phyloP scores from a whole-genome alignment of 2,888 invertebrate genomes.

The Eristalis pertinax region DNA sequence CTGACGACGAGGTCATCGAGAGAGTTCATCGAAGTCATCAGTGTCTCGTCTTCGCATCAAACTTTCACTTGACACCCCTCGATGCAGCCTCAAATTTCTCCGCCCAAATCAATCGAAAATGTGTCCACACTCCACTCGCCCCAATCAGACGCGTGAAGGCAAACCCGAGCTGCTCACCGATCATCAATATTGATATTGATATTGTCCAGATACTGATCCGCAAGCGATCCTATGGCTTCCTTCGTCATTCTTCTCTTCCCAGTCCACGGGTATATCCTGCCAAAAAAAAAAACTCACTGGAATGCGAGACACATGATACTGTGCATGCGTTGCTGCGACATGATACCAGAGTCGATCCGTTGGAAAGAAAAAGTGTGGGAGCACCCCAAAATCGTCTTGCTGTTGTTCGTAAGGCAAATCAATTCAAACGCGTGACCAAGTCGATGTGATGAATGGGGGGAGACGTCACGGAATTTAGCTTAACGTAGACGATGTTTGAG shows the following conservation, averaged over 20 bases:
- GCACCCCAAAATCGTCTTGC: neutral
- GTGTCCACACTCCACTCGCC: too few species aligned
- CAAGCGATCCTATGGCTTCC: conserved; percentile 54
- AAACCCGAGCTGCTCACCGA: conserved; percentile 42
- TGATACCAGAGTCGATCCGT: conserved; percentile 7
- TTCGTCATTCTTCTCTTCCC: conserved; percentile 39
- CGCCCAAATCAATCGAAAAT: too few species aligned
- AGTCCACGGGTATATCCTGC: neutral
- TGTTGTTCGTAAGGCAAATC: neutral
- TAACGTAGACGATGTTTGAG: neutral
- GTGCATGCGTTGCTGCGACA: neutral
- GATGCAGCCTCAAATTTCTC: too few species aligned
- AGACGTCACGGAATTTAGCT: neutral
- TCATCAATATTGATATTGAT: conserved; percentile 67
- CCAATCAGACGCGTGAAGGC: conserved; percentile 43
- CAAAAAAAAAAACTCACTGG: neutral
- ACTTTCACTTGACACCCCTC: too few species aligned
- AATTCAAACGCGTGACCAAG: conserved; percentile 4
- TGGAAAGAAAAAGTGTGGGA: conserved; percentile 20
- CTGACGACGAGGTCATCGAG: too few species aligned
- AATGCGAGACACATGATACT: conserved; percentile 16
- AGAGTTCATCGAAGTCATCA: too few species aligned
- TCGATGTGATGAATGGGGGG: neutral
- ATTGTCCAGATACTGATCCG: conserved; percentile 61
- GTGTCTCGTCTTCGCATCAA: too few species aligned